Percentiles rank a stretch among this genome's conserved stretches.
Evolutionary conservation across 1,140 invertebrate genomes (phyloP).

Genomic region (Manduca sexta): DNA sequence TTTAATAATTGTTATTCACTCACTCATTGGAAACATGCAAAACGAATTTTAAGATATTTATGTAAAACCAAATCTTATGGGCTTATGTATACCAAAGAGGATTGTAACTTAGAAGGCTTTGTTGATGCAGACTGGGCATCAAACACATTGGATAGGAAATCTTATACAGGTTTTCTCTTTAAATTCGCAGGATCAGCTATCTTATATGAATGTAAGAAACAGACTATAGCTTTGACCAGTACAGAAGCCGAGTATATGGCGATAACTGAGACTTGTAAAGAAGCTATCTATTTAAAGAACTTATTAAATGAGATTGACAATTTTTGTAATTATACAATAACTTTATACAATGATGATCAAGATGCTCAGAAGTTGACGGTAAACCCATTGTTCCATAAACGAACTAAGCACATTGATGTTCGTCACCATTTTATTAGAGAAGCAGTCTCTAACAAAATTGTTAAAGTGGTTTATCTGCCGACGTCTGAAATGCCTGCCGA

Average conservation of each 20-base stretch:
- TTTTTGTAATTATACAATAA: too few relatives aligned
- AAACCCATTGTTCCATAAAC: conserved; percentile 2
- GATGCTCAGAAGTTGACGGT: conserved; percentile 1
- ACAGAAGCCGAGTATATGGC: conserved; percentile 62
- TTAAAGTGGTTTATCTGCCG: neutral
- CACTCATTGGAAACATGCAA: conserved; percentile 8
- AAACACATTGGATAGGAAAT: conserved; percentile 25
- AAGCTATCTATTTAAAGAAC: conserved; percentile 35
- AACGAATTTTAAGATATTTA: neutral
- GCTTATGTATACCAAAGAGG: conserved; percentile 5
- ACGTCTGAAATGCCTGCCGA: conserved; percentile 4
- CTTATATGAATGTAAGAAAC: conserved; percentile 11
- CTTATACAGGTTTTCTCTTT: conserved; percentile 30
- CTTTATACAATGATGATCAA: conserved; percentile 8
- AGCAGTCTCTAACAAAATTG: neutral
- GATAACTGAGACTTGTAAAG: conserved; percentile 30
- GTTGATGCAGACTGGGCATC: conserved; percentile 54
- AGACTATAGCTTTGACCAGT: conserved; percentile 28
- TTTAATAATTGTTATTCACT: conserved; percentile 14
- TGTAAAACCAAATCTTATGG: conserved; percentile 7
- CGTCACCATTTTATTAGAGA: conserved; percentile 3
- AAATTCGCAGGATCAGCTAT: conserved; percentile 11
- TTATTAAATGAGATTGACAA: conserved; percentile 11
- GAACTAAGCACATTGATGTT: conserved; percentile 2
- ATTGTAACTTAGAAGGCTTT: conserved; percentile 23